phyloP scores from a whole-genome alignment of 53 echinoderm and acorn worm species.

The Pentamera pediparva region DNA sequence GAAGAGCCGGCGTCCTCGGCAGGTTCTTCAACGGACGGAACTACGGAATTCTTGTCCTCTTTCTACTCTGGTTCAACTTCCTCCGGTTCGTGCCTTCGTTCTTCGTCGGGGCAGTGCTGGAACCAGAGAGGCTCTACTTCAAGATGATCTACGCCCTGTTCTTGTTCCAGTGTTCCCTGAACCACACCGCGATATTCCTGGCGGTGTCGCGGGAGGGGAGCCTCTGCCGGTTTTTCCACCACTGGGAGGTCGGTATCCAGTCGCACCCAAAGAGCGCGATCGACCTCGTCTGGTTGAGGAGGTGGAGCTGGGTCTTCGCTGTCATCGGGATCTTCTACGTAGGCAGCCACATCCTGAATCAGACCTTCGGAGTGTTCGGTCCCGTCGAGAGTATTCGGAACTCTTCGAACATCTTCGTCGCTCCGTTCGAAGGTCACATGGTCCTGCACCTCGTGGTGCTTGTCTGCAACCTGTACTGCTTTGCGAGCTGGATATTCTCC shows the following conservation, averaged over 20 bases:
- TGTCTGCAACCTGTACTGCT: constrained; percentile 54
- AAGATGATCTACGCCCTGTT: constrained; percentile 71
- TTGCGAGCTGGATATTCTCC: constrained; percentile 77
- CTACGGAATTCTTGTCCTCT: constrained; percentile 55
- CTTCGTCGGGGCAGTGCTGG: constrained; percentile 53
- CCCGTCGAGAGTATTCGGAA: constrained; percentile 58
- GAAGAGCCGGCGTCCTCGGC: constrained; percentile 5
- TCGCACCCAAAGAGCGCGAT: constrained; percentile 45
- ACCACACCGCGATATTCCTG: constrained; percentile 57
- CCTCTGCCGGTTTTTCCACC: constrained; percentile 60
- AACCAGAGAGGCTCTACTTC: constrained; percentile 50
- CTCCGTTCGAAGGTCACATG: constrained; percentile 44
- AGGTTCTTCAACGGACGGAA: constrained; percentile 63
- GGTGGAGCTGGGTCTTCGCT: constrained; percentile 38
- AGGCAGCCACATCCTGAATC: constrained; percentile 54
- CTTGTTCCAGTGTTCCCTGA: constrained; percentile 79
- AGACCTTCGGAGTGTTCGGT: constrained; percentile 52
- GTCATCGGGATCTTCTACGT: constrained; percentile 44
- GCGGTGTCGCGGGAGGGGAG: constrained; percentile 43
- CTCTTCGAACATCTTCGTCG: constrained; percentile 64
- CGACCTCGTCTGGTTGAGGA: constrained; percentile 42
- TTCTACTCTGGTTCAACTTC: constrained; percentile 69
- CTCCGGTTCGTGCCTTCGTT: constrained; percentile 70
- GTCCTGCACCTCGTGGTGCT: constrained; percentile 50
- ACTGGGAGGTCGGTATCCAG: constrained; percentile 67